A percentile compares a stretch with the other conserved stretches of the same genome.
These are phyloP conservation scores for Sciurus carolinensis DNA, from an alignment of 2,797 vertebrate species.

Conservation along the genomic window DNA sequence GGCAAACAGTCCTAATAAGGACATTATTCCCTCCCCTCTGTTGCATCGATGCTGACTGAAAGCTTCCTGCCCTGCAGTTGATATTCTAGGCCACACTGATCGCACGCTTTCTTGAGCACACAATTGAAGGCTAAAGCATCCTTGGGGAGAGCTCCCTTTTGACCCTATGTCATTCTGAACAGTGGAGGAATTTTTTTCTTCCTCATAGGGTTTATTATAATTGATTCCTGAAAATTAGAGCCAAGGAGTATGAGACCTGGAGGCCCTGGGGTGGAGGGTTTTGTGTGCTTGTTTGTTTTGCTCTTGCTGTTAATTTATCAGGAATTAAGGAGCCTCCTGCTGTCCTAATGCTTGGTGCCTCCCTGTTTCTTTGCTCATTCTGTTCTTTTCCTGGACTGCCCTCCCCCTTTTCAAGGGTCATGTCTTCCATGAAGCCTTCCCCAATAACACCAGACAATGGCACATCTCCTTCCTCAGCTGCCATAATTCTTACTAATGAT, in stretches of 20 bases:
- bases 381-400: neutral
- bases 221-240: conserved; percentile 25
- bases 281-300: neutral
- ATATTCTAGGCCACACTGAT: neutral
- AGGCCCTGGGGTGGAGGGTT: neutral
- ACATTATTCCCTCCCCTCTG: neutral
- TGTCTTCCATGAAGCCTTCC: neutral
- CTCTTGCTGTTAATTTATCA: neutral
- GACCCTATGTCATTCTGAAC: conserved; percentile 25
- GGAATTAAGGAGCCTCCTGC: neutral
- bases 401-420: neutral
- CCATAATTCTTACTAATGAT: neutral
- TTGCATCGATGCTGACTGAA: neutral
- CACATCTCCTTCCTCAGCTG: neutral
- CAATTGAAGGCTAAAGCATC: conserved; percentile 41
- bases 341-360: neutral
- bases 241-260: neutral
- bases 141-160: conserved; percentile 20
- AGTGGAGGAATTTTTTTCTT: neutral
- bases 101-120: neutral
- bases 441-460: neutral
- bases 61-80: neutral
- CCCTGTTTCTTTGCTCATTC: neutral
- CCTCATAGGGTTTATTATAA: neutral
- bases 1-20: neutral